Evolutionary conservation across 2,888 invertebrate species (phyloP), one percentile per base, ranked within the genome.

Genomic region (Tiliacea aurago): DNA sequence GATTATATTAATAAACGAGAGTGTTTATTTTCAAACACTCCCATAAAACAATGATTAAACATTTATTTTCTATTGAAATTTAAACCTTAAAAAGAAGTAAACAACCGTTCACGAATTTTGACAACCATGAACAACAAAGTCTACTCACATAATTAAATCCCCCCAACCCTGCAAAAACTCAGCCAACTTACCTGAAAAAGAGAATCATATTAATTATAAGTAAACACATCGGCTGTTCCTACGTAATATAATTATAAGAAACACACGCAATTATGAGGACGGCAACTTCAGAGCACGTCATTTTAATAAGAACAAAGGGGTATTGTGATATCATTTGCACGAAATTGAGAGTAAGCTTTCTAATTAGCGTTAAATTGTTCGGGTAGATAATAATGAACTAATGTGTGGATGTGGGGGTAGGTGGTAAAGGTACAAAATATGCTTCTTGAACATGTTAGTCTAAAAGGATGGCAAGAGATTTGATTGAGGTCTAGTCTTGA

Each of bases 161-260:
- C 4, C 20, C 53, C 10, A 9, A 51, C 7, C 23, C 43, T 0
- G 53, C 59, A 49, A 37, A 65, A 49, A 11, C 47, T 28, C 28
- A 28, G 3, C 33, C 11, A 4, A 85, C 85, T 78, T 85, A 85
- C 85, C 86, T 85, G 84, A 55, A 85, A 85, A 81, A 70, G 59
- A 76, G 23, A 80, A 79, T 56, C 59, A 74, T 28, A 75, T 20
- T 63, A n/a, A 56, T 66, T 51, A 67, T 5, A 73, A 73, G 74
- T 41, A 77, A 71, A 63, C 69, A 75, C 64, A 73, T 69, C 43
- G 37, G 58, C 71, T 72, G 41, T 67, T 33, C 37, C 28, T 23
- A 78, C 62, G 23, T 61, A 62, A 76, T 47, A 63, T 72, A 75
- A 81, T 83, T 75, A 79, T 70, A 58, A 56, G 41, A 66, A 78